Percentiles rank a stretch among this genome's conserved stretches.
These are phyloP conservation scores for Accipiter virgatus DNA, from an alignment of 2,113 vertebrate species.

Conservation along the genomic window DNA sequence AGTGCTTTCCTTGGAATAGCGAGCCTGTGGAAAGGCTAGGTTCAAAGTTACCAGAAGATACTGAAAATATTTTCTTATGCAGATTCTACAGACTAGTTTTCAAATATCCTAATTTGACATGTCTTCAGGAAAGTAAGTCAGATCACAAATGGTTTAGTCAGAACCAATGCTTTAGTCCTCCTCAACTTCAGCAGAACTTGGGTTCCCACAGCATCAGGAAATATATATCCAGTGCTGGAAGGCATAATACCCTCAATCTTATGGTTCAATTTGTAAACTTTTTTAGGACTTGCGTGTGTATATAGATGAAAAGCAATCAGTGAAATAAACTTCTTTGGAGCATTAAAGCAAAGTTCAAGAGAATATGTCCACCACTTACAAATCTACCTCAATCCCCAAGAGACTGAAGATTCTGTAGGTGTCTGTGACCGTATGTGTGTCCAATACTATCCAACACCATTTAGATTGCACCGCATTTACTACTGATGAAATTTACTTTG, in stretches of 20 bases:
- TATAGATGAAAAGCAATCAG: neutral
- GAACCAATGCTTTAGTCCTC: neutral
- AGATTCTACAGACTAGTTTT: neutral
- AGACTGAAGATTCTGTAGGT: neutral
- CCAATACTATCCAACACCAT: neutral
- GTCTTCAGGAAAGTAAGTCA: neutral
- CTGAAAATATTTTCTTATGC: neutral
- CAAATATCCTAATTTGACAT: neutral
- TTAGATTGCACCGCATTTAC: neutral
- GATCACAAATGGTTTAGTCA: neutral
- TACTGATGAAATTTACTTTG: neutral
- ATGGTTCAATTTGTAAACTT: conserved; percentile 15
- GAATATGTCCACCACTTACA: neutral
- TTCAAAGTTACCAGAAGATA: neutral
- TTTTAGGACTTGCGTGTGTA: neutral
- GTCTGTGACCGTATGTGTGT: neutral
- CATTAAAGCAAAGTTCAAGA: neutral
- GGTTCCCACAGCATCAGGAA: neutral
- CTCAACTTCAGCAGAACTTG: neutral
- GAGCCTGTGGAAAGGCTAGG: neutral
- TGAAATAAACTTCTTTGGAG: neutral
- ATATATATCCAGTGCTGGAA: neutral
- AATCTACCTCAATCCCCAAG: neutral
- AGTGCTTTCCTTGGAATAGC: neutral
- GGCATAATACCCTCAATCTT: neutral